Evolutionary conservation across 2,113 vertebrate genomes (phyloP), one percentile per base, ranked within the genome.

Genomic region (Chloropsis cyanopogon): DNA sequence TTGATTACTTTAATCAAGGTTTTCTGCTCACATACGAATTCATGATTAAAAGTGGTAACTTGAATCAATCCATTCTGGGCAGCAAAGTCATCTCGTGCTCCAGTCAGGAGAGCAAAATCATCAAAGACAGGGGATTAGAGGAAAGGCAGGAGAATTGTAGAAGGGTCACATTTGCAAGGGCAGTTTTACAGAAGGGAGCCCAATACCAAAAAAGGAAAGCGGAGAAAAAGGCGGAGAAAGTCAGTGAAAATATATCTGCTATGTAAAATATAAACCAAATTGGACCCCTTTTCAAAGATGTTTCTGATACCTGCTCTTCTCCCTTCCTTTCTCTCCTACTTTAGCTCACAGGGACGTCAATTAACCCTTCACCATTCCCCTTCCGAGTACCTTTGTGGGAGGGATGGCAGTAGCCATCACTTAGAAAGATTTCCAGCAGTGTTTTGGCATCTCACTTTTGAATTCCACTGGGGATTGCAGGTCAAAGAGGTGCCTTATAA

Each of bases 11-110:
- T 76, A 91, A 96, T 91, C 66, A 87, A 87, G 23, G 57, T 72
- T 97, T 97, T 93, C 86, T 79, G 94, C 77, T 96, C 86, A 92
- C 77, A 95, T 87, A 89, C 9, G 10, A 88, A 93, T 84, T 87
- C 61, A 79, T 46, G 53, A 95, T 91, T 95, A 95, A 95, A 93
- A 95, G 2, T 72, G 72, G 91, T 82, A 61, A 82, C 73, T 92
- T 93, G 61, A 93, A 95, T 92, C 91, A 95, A 95, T 89, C 65
- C 65, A 82, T 86, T 93, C 81, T 53, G 28, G 61, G 80, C 65
- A 92, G 60, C 59, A 82, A 96, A 95, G 86, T 82, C 81, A 92
- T 89, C 86, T 75, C 37, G 28, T 49, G 76, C 69, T 88, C 80
- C 57, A 68, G 76, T 86, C 72, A 86, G 65, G 82, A 90, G 88